Evolutionary conservation across 2,113 vertebrate species (phyloP), one percentile per base, ranked within the genome.

Genomic region (Platycercus adscitus): DNA sequence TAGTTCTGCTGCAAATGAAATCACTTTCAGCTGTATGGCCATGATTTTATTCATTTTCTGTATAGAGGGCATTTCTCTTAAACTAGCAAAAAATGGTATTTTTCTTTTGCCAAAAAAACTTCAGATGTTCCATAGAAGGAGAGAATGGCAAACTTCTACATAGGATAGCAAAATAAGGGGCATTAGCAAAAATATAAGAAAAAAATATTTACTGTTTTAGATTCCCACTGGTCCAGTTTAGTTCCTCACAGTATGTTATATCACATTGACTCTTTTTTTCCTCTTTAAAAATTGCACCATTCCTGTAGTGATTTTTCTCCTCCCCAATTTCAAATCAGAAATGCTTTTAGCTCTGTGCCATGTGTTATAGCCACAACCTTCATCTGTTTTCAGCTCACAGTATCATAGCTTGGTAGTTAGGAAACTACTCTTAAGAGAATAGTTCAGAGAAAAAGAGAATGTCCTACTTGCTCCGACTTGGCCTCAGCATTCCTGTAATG

Each of bases 121-220:
- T 5, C 15, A 41, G 8, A 17, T 61, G 9, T 35, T 65, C 8
- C 24, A 60, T 8, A 64, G n/a, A 71, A 44, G 6, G 3, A 49
- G 17, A n/a, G 56, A 88, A 55, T 12, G 3, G 3, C 19, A 70
- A 63, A 50, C 12, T 43, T 71, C 41, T 31, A 77, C n/a, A 20
- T 46, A 81, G 11, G 23, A 44, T 17, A 49, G 4, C 2, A 81
- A 77, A 89, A 65, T 35, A 35, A 2, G 31, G 44, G 7, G 4
- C 7, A 66, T 60, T 29, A 58, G 7, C 0, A 0, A 81, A 68
- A 58, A 44, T 33, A 81, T 1, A 64, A 15, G 15, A 7, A 3
- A 29, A 79, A 79, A 47, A n/a, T 35, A 35, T 35, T 1, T 4
- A 17, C 26, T 1, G 29, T 43, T 77, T 80, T 24, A 58, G 5